Base-by-base conservation (phyloP, 2,797 vertebrate genomes). In the Arvicola amphibius region DNA sequence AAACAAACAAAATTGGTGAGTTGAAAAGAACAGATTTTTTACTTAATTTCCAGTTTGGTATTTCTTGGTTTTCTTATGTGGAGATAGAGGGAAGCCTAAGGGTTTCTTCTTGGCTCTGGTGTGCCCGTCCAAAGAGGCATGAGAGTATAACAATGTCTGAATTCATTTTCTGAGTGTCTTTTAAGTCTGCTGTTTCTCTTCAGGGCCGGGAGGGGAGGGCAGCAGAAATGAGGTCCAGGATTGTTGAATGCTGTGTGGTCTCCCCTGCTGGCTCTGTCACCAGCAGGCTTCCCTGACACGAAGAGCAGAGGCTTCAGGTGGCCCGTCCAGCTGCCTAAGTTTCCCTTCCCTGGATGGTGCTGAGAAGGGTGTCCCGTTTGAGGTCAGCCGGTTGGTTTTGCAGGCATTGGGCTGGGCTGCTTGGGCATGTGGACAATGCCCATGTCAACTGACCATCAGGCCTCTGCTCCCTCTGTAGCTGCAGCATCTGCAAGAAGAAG, bases 401-500 rank as follows among this genome's bases (percentile, higher is more conserved):
- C 17, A 65, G 40, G 25, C 48, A 3, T 21, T 8, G 27, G 74
- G 53, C 37, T 56, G 40, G 74, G 81, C 32, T 53, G 10, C 59
- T 34, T 51, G 48, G 76, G 76, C 46, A 25, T 61, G 34, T 40
- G 51, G 16, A 46, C 16, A 27, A 37, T 21, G 25, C 25, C 74
- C 46, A 14, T 46, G 89, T 59, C 43, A 19, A 7, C 43, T 97
- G 34, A 97, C 16, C 46, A 0, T 78, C 67, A 25, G 51, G 56
- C 13, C 92, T 46, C 43, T 91, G 76, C 88, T 90, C 93, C 97
- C 97, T 96, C 86, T 95, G 46, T 97, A 99, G 99, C 92, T 99
- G 99, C 98, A 99, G 99, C 97, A 99, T 99, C 98, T 99, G 99
- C 97, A 99, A 98, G 94, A 99, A 99, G 99, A 99, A 99, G 98